These are phyloP conservation scores for Galagoides demidoff DNA, from an alignment of 2,797 vertebrate genomes.

Conservation along the genomic window DNA sequence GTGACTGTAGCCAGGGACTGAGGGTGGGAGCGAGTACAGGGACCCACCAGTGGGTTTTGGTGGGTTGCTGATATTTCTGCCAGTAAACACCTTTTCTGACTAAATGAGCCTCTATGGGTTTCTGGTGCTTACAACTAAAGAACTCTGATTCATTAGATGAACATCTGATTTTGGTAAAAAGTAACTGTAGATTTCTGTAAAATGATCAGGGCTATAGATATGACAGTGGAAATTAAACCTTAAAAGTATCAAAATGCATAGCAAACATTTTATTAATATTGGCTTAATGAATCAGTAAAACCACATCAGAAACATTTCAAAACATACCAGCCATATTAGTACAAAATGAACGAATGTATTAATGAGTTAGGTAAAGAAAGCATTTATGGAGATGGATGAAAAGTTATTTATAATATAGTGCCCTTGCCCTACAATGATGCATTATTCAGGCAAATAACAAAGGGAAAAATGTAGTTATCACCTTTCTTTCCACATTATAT, in stretches of 20 bases:
- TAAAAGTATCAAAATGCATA: neutral
- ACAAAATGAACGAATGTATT: neutral
- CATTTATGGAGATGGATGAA: neutral
- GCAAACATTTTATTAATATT: neutral
- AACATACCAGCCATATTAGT: neutral
- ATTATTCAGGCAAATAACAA: constrained; percentile 21
- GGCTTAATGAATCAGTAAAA: neutral
- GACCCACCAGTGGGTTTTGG: neutral
- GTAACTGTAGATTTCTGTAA: neutral
- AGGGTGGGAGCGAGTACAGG: neutral
- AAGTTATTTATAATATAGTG: neutral
- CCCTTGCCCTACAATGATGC: neutral
- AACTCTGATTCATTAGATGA: neutral
- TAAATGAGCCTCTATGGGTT: neutral
- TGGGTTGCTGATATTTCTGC: neutral
- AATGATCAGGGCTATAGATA: neutral
- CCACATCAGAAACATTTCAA: constrained; percentile 12
- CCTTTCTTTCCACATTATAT: neutral
- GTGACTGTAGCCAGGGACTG: neutral
- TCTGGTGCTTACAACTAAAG: neutral
- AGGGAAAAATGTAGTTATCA: neutral
- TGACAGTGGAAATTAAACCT: constrained; percentile 9
- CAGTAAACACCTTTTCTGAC: neutral
- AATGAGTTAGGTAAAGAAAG: constrained; percentile 12
- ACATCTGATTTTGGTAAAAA: neutral